Evolutionary conservation across 1,140 invertebrate genomes (phyloP).

Genomic region (Ostrea denselamellosa): DNA sequence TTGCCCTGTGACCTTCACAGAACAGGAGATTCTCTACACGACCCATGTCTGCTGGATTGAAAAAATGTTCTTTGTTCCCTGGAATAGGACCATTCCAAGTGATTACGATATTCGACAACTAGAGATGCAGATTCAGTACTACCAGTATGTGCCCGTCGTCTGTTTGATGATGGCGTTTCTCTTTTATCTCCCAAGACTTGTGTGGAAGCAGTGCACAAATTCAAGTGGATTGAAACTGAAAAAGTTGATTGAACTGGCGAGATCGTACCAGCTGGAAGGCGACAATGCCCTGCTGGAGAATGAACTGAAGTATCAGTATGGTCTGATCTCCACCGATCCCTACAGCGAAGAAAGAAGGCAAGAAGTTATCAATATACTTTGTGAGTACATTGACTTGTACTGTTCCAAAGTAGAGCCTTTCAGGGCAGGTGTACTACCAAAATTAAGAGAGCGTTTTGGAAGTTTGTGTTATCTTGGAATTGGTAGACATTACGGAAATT

Average conservation of each 20-base stretch:
- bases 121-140: conserved; percentile 72
- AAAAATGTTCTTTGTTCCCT: conserved; percentile 78
- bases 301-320: conserved; percentile 22
- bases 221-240: conserved; percentile 59
- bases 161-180: conserved; percentile 78
- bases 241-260: conserved; percentile 84
- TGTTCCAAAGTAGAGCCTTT: conserved; percentile 14
- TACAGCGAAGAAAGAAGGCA: not conserved
- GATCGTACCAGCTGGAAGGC: conserved; percentile 41
- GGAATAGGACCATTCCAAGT: conserved; percentile 63
- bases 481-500: conserved; percentile 72
- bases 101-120: conserved; percentile 55
- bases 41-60: conserved; percentile 76
- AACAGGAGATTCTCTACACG: conserved; percentile 56
- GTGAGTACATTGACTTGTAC: conserved; percentile 3
- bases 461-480: conserved; percentile 14
- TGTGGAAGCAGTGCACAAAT: conserved; percentile 69
- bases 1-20: conserved; percentile 62
- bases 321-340: not conserved
- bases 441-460: conserved; percentile 25
- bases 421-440: not conserved
- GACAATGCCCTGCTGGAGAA: not conserved
- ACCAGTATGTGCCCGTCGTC: conserved; percentile 79
- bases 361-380: not conserved
- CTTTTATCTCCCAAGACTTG: conserved; percentile 77